Percentiles rank a stretch among this genome's conserved stretches.
Conservation (phyloP, 2,797 vertebrate species). For the Orestias chungarensis region DNA sequence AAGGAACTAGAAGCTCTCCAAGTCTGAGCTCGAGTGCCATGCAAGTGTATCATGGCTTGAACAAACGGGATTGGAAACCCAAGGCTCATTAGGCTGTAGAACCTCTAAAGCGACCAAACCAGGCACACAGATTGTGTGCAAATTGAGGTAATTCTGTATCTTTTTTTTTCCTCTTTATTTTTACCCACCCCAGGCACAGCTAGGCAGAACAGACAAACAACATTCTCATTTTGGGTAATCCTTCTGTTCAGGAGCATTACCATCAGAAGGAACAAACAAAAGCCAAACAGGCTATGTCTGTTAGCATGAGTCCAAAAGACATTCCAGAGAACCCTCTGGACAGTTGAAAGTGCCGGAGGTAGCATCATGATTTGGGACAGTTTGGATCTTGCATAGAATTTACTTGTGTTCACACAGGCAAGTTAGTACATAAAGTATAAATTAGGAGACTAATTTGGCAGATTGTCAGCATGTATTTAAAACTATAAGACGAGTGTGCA, state of each 20-base stretch:
- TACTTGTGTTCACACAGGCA: too few relatives aligned
- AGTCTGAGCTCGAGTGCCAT: neutral
- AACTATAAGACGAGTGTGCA: too few relatives aligned
- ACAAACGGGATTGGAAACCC: slow-evolving; percentile 9
- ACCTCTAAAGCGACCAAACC: neutral
- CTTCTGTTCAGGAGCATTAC: neutral
- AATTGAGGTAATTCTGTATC: neutral
- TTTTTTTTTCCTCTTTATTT: neutral
- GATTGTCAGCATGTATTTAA: too few relatives aligned
- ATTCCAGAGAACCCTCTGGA: neutral
- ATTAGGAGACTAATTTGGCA: too few relatives aligned
- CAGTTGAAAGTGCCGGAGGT: neutral
- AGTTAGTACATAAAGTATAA: too few relatives aligned
- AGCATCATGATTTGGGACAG: neutral
- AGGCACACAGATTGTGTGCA: neutral
- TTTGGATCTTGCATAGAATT: neutral
- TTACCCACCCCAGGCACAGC: neutral
- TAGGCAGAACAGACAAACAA: neutral
- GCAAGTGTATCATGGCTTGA: neutral
- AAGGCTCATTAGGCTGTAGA: slow-evolving; percentile 6
- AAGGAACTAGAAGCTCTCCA: neutral
- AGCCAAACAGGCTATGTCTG: too few relatives aligned
- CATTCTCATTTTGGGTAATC: neutral
- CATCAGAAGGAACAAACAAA: too few relatives aligned
- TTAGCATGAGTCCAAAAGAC: too few relatives aligned